Evolutionary conservation across 2,797 vertebrate species (phyloP), one percentile per base, ranked within the genome.

Genomic region (Huso huso): DNA sequence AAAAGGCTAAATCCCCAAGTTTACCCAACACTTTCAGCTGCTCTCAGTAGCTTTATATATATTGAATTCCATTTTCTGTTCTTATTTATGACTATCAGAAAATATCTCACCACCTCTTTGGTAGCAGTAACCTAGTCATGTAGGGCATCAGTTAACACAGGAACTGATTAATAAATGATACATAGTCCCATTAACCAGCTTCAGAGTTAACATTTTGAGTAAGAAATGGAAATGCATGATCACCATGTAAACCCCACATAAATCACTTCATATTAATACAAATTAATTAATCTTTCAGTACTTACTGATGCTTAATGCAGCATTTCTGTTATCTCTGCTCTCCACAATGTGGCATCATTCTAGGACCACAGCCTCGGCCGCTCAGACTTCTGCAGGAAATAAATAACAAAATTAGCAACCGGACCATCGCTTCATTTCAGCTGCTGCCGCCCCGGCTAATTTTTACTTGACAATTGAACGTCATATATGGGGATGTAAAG

Each of bases 241-340:
- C 7, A 7, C 13, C 6, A 11, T 11, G n/a, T 58, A 58, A 58
- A 58, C 15, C 55, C 12, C 12, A 11, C 12, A 58, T 58, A 58
- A 58, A 58, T 58, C 82, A 37, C 82, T 80, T 83, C 71, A 78
- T 61, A 10, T 57, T 61, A 60, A 66, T 58, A 53, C 71, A 68
- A 52, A 10, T 62, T 15, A 59, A 61, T 49, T 49, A 59, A 67
- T 61, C 50, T 52, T 58, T 61, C 37, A 9, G 48, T 64, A 63
- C 71, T 64, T 55, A 72, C 71, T 18, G 67, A 72, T 69, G 61
- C 55, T 53, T n/a, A 72, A 49, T 3, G 61, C 52, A 10, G 68
- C 60, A 13, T 61, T 59, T 51, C 11, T 65, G 64, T 59, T 61
- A 6, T 69, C 64, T 49, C 12, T 50, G 48, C 48, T 49, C 61